Evolutionary conservation across 1,140 invertebrate species (phyloP), one percentile per base, ranked within the genome.

Genomic region (Dendrolimus kikuchii): DNA sequence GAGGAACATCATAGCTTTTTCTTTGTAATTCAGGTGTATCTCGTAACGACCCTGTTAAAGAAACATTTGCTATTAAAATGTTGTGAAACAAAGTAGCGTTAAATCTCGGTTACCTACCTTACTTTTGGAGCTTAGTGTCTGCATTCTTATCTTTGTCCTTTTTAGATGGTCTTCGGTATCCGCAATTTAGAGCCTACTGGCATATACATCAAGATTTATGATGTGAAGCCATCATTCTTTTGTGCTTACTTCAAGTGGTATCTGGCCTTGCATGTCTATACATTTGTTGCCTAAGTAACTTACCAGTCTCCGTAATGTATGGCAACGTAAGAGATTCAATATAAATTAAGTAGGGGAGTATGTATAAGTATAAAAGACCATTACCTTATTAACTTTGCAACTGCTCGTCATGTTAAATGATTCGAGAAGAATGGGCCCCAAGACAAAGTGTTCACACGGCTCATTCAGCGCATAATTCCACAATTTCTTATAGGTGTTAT

Each of bases 371-470:
- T 5, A 43, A 10, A 45, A 1, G 44, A 47, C 40, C 5, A 55
- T 73, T 66, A 85, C 81, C 75, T 74, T 78, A 40, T 61, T 63
- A 49, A 85, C 65, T 49, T 68, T 69, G 55, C 81, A 85, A 60
- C 53, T 65, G 46, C 53, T 70, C 46, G 68, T 67, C n/a, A 82
- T 49, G 55, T 82, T 81, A 53, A 81, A 80, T 2, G 70, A 52
- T 36, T 67, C 68, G 4, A 62, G 51, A 6, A 85, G 51, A 51
- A 81, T 51, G 7, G 81, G 77, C 0, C 77, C 79, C 52, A 80
- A 49, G 40, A 80, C 74, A 57, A 82, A 85, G 62, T 82, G 81
- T 55, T 81, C 74, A 51, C 81, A 85, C 4, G 79, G 81, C 46
- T 72, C 74, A 23, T 67, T 69, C 38, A 78, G 44, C 8, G 62